Conservation (phyloP, 1,140 invertebrate genomes). For the Andrena cerasifolii region DNA sequence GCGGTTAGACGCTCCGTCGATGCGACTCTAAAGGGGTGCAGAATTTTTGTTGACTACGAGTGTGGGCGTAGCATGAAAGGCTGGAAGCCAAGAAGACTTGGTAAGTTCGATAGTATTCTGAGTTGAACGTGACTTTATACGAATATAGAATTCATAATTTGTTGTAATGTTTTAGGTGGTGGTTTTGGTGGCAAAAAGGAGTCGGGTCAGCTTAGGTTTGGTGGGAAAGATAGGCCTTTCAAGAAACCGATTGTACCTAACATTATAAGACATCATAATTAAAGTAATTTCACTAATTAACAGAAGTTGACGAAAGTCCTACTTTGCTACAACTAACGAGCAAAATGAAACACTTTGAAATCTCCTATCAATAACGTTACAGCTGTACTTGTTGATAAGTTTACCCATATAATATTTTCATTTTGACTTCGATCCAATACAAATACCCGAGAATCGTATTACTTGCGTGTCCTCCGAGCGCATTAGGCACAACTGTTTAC, state of each 20-base stretch:
- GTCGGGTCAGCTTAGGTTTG: constrained; percentile 94
- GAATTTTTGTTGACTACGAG: constrained; percentile 88
- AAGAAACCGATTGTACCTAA: constrained; percentile 84
- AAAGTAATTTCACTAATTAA: not conserved
- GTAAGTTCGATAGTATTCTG: constrained; percentile 63
- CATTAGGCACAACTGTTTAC: not conserved
- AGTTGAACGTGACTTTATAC: not conserved
- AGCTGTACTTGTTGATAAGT: not conserved
- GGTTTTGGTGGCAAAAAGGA: constrained; percentile 94
- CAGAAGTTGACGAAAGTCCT: too few species aligned
- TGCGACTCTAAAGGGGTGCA: constrained; percentile 84
- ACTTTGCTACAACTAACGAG: not conserved
- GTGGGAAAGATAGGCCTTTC: constrained; percentile 89
- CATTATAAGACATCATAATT: constrained; percentile 50
- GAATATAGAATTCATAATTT: not conserved
- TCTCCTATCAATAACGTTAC: not conserved
- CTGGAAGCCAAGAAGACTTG: constrained; percentile 93
- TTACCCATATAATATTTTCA: not conserved
- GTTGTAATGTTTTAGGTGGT: constrained; percentile 83
- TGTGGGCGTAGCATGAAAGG: constrained; percentile 86
- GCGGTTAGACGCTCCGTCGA: constrained; percentile 84
- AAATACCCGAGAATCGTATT: constrained; percentile 21
- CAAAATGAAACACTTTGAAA: not conserved
- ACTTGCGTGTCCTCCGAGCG: not conserved
- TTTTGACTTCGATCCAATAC: constrained; percentile 2